Percentiles rank a stretch among this genome's conserved stretches.
Conservation (phyloP, 2,888 invertebrate species). For the Aspidiotus destructor region DNA sequence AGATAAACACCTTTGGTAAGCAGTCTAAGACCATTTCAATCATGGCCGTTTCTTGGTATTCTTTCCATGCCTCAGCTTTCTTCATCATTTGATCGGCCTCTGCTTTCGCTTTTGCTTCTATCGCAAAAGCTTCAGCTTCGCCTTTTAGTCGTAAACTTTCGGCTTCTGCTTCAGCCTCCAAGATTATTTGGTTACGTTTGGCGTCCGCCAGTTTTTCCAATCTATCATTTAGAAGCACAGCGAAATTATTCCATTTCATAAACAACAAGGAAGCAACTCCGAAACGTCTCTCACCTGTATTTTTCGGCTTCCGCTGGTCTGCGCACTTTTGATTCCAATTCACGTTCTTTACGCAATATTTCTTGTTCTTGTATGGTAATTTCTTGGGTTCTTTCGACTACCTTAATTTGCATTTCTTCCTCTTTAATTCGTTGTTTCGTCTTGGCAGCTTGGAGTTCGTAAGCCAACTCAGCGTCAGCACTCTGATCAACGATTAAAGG, state of each 20-base stretch:
- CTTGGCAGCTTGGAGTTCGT: conserved; percentile 86
- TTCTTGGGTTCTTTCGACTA: conserved; percentile 84
- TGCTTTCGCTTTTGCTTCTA: conserved; percentile 87
- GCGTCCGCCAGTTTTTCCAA: conserved; percentile 93
- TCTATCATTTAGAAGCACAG: conserved; percentile 40
- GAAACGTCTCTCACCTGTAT: conserved; percentile 44
- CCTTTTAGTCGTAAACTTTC: conserved; percentile 78
- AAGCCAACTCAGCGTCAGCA: conserved; percentile 90
- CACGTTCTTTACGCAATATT: conserved; percentile 79
- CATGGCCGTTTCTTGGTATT: conserved; percentile 91
- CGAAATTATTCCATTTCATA: no score
- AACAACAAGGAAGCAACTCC: no score
- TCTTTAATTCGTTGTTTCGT: conserved; percentile 92
- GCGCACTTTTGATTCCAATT: conserved; percentile 83
- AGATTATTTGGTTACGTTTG: conserved; percentile 71
- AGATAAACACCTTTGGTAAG: conserved; percentile 72
- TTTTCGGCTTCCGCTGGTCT: conserved; percentile 96
- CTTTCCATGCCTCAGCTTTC: conserved; percentile 94
- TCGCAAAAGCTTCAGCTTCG: conserved; percentile 85
- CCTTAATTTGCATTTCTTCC: conserved; percentile 93
- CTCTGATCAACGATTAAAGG: conserved; percentile 42
- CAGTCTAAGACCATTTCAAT: conserved; percentile 93
- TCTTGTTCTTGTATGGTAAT: conserved; percentile 95
- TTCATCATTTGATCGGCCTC: conserved; percentile 96
- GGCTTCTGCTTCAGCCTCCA: conserved; percentile 92